These are phyloP conservation scores for Vombatus ursinus DNA, from an alignment of 2,113 vertebrate genomes.

Conservation along the genomic window DNA sequence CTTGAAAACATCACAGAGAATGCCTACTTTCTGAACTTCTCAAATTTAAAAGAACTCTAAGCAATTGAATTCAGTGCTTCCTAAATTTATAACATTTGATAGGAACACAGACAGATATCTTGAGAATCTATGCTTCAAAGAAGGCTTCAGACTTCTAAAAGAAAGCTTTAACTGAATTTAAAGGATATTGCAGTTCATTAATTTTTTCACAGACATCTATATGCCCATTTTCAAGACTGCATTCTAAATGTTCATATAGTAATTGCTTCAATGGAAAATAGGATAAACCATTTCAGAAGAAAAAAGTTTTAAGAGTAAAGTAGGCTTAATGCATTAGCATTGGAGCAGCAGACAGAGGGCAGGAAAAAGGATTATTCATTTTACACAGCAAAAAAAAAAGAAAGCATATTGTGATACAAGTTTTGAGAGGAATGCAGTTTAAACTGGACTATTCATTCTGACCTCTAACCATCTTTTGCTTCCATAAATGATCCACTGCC, in stretches of 20 bases:
- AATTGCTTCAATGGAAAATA: neutral
- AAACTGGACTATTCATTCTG: neutral
- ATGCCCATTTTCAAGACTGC: neutral
- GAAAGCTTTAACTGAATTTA: neutral
- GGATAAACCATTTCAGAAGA: neutral
- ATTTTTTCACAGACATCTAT: neutral
- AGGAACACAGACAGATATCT: neutral
- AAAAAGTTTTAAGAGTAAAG: neutral
- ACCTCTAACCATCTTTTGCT: neutral
- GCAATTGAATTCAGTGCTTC: neutral
- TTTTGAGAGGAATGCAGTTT: slow-evolving; percentile 11
- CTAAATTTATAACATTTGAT: neutral
- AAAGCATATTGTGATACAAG: neutral
- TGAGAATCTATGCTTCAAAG: neutral
- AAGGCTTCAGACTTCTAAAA: neutral
- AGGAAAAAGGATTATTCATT: neutral
- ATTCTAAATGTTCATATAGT: neutral
- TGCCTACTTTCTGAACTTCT: slow-evolving; percentile 1
- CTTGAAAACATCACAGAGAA: neutral
- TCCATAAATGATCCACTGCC: neutral
- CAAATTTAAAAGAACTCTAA: slow-evolving; percentile 30
- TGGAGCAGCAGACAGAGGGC: neutral
- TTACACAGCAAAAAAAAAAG: neutral
- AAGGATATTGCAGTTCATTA: slow-evolving; percentile 14
- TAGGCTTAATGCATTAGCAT: neutral